Conservation (phyloP, 2,888 invertebrate species). For the Drosophila kuntzei region DNA sequence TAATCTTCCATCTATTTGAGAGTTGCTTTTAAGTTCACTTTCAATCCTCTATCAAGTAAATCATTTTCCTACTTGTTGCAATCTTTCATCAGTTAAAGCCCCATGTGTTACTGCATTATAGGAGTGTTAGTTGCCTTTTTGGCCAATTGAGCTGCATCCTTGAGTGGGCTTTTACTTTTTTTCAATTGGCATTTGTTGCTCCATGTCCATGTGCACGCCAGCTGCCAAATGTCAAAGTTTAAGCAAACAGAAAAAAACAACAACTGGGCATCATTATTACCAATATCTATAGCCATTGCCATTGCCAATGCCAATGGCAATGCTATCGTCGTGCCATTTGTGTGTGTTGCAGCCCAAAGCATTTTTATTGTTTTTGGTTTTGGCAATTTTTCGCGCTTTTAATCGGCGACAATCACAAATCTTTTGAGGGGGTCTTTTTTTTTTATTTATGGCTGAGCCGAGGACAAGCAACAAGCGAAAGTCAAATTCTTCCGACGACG, state of each 20-base stretch:
- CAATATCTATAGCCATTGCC: conserved; percentile 34
- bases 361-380: conserved; percentile 40
- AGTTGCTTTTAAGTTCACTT: not conserved
- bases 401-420: conserved; percentile 81
- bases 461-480: conserved; percentile 74
- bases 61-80: conserved; percentile 4
- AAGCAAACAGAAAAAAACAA: conserved; percentile 71
- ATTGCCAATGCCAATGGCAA: conserved; percentile 23
- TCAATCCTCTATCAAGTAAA: not conserved
- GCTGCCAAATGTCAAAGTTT: conserved; percentile 80
- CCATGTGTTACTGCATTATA: conserved; percentile 3
- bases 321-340: conserved; percentile 54
- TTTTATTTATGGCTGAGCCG: conserved; percentile 73
- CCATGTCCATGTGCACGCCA: conserved; percentile 57
- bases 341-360: conserved; percentile 72
- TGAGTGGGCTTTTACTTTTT: conserved; percentile 69
- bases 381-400: conserved; percentile 71
- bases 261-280: conserved; percentile 57
- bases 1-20: not conserved
- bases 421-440: conserved; percentile 45
- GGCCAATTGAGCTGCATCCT: conserved; percentile 33
- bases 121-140: not conserved
- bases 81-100: conserved; percentile 11
- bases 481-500: conserved; percentile 76
- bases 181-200: conserved; percentile 46